These are phyloP conservation scores for Tenthredo livida DNA, from an alignment of 2,888 invertebrate species.

Conservation along the genomic window DNA sequence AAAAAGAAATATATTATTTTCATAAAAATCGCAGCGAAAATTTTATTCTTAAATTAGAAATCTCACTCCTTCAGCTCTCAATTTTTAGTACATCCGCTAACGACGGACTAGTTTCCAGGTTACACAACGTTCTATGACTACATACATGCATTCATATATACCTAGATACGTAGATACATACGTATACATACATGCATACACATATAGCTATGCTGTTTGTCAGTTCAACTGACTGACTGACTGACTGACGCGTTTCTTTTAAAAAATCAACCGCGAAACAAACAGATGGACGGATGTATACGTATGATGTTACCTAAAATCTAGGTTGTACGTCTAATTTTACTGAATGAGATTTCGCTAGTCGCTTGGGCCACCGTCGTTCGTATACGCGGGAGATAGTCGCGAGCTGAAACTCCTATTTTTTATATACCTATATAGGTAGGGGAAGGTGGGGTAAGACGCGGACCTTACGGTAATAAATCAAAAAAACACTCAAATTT, in stretches of 20 bases:
- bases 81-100: neutral
- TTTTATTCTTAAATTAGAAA: neutral
- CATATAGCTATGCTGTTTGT: neutral
- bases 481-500: too few relatives aligned
- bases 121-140: constrained; percentile 1
- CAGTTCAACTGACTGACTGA: neutral
- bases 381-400: neutral
- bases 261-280: neutral
- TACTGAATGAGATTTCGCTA: constrained; percentile 24
- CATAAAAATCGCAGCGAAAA: neutral
- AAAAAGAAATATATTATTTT: neutral
- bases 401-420: neutral
- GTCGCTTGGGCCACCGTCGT: neutral
- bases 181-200: neutral
- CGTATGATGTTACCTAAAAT: neutral
- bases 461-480: too few relatives aligned
- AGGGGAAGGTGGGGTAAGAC: too few relatives aligned
- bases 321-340: constrained; percentile 36
- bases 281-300: neutral
- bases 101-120: neutral
- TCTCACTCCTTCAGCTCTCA: neutral
- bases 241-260: neutral
- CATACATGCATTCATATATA: neutral
- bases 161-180: neutral
- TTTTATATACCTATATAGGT: neutral